Conservation (phyloP, 2,888 invertebrate species). For the Neria commutata region DNA sequence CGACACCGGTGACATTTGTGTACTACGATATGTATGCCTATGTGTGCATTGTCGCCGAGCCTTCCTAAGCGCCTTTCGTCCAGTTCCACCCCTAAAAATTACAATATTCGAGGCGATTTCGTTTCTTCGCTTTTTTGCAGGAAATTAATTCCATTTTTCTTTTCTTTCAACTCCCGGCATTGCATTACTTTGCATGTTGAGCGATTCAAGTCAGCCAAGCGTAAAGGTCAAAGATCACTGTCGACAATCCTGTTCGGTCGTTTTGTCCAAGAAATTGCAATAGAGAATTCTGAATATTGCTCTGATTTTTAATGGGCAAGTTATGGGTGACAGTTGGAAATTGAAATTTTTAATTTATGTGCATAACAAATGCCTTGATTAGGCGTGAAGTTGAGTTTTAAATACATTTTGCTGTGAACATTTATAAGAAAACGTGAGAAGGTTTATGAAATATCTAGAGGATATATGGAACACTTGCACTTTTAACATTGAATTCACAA, state of each 20-base stretch:
- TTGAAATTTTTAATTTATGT: constrained; percentile 34
- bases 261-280: constrained; percentile 29
- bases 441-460: no score
- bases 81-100: constrained; percentile 39
- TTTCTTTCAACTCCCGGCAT: neutral
- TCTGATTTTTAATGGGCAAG: constrained; percentile 36
- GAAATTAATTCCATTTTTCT: constrained; percentile 32
- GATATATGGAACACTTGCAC: no score
- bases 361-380: constrained; percentile 37
- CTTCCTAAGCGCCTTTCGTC: constrained; percentile 35
- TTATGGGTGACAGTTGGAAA: neutral
- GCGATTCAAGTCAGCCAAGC: constrained; percentile 49
- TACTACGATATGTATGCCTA: neutral
- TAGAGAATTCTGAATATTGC: constrained; percentile 32
- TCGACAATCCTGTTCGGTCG: constrained; percentile 42
- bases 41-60: neutral
- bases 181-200: constrained; percentile 53
- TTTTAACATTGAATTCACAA: no score
- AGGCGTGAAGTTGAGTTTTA: constrained; percentile 50
- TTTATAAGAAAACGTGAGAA: neutral
- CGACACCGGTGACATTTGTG: constrained; percentile 1
- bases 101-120: neutral
- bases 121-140: constrained; percentile 13
- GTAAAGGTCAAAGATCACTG: constrained; percentile 56
- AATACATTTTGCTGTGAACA: constrained; percentile 34